A percentile compares a stretch with the other conserved stretches of the same genome.
Evolutionary conservation across 2,888 invertebrate genomes (phyloP).

Genomic region (Tridacna gigas): DNA sequence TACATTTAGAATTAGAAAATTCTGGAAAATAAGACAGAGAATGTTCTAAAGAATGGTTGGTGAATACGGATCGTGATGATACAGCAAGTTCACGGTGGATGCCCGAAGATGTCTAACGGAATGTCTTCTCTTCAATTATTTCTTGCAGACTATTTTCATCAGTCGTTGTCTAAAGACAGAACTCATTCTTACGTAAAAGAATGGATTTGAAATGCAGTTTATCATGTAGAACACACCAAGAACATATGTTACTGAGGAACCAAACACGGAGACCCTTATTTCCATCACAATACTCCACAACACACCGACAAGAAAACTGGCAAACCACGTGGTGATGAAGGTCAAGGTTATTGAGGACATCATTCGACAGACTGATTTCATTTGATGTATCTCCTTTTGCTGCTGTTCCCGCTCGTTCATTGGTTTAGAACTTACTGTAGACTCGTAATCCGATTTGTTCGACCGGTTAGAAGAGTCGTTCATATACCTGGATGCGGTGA

Average conservation of each 20-base stretch:
- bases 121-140: neutral
- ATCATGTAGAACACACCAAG: slow-evolving; percentile 5
- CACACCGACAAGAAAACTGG: neutral
- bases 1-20: no score
- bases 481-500: neutral
- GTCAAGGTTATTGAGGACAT: neutral
- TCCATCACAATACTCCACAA: neutral
- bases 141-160: neutral
- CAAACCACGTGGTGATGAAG: neutral
- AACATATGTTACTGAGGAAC: neutral
- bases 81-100: no score
- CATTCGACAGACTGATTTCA: neutral
- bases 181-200: neutral
- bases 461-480: neutral
- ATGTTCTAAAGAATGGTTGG: no score
- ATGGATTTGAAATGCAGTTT: slow-evolving; percentile 3
- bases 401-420: neutral
- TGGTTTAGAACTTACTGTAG: neutral
- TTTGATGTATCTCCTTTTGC: neutral
- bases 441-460: neutral
- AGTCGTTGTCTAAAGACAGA: neutral
- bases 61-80: no score
- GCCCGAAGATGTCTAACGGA: no score
- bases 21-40: no score
- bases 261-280: neutral